A percentile compares a stretch with the other conserved stretches of the same genome.
phyloP scores from a whole-genome alignment of 2,113 vertebrate genomes.

The Lynx canadensis region DNA sequence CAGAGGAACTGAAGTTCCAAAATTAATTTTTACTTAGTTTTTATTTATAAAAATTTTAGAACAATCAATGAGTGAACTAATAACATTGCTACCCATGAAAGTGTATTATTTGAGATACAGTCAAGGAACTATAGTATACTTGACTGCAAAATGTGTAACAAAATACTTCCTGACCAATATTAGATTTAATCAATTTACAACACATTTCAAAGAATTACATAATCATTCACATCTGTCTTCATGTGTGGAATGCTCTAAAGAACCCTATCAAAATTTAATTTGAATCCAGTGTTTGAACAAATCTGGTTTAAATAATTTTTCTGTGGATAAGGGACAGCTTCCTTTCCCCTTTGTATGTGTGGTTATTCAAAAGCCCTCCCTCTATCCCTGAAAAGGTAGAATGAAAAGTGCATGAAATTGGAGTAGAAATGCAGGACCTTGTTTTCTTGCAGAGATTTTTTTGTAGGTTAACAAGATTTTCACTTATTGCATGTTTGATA shows the following conservation, averaged over 20 bases:
- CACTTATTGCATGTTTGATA: slow-evolving; percentile 51
- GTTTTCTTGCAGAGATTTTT: slow-evolving; percentile 1
- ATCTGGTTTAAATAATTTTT: slow-evolving; percentile 42
- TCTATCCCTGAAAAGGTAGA: neutral
- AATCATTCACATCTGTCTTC: slow-evolving; percentile 39
- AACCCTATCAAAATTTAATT: slow-evolving; percentile 41
- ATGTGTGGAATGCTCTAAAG: slow-evolving; percentile 34
- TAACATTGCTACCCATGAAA: slow-evolving; percentile 16
- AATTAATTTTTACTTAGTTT: neutral
- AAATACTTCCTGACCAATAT: neutral
- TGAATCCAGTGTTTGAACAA: neutral
- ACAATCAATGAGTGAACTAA: neutral
- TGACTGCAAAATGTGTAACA: neutral
- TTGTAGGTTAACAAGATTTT: slow-evolving; percentile 59
- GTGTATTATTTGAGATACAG: neutral
- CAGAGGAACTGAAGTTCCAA: neutral
- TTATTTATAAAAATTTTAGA: slow-evolving; percentile 10
- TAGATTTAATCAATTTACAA: slow-evolving; percentile 42
- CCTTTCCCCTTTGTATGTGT: neutral
- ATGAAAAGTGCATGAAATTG: slow-evolving; percentile 16
- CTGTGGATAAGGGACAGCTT: neutral
- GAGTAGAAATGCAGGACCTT: slow-evolving; percentile 42
- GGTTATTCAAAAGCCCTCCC: neutral
- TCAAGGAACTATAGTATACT: neutral
- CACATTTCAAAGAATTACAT: slow-evolving; percentile 9